Percentiles rank a stretch among this genome's conserved stretches.
Evolutionary conservation across 2,888 invertebrate genomes (phyloP).

Genomic region (Philopedon plagiatum): DNA sequence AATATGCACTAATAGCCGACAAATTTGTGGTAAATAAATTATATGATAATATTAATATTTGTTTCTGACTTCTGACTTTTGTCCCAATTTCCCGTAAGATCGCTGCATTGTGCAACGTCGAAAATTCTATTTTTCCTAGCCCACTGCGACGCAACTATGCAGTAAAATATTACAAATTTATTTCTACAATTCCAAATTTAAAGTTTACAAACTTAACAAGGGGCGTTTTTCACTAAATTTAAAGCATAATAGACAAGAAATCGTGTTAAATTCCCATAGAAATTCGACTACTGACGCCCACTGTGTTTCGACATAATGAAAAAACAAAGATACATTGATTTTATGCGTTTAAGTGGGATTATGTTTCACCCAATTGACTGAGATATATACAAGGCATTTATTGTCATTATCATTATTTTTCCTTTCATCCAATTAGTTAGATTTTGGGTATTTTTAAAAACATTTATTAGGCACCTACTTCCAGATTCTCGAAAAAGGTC

Average conservation of each 20-base stretch:
- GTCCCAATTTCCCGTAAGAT: no score
- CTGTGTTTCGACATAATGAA: slow-evolving; percentile 55
- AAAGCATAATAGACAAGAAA: slow-evolving; percentile 37
- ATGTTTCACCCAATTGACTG: slow-evolving; percentile 53
- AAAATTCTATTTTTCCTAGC: no score
- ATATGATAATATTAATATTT: no score
- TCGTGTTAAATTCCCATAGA: slow-evolving; percentile 50
- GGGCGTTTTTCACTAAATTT: slow-evolving; percentile 38
- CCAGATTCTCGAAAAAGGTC: neutral
- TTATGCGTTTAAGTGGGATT: slow-evolving; percentile 49
- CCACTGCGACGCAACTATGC: no score
- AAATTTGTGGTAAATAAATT: no score
- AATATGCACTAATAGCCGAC: no score
- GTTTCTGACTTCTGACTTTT: no score
- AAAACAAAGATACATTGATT: slow-evolving; percentile 61
- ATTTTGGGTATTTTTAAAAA: slow-evolving; percentile 32
- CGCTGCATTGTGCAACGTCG: no score
- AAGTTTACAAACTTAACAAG: neutral
- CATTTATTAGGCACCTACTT: neutral
- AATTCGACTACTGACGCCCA: slow-evolving; percentile 60
- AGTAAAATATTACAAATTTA: slow-evolving; percentile 2
- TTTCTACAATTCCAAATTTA: neutral
- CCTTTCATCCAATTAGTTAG: slow-evolving; percentile 44
- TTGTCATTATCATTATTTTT: slow-evolving; percentile 54
- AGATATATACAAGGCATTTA: slow-evolving; percentile 56